These are phyloP conservation scores for Halcyon leucocephala DNA, from an alignment of 2,797 vertebrate species.

Conservation along the genomic window DNA sequence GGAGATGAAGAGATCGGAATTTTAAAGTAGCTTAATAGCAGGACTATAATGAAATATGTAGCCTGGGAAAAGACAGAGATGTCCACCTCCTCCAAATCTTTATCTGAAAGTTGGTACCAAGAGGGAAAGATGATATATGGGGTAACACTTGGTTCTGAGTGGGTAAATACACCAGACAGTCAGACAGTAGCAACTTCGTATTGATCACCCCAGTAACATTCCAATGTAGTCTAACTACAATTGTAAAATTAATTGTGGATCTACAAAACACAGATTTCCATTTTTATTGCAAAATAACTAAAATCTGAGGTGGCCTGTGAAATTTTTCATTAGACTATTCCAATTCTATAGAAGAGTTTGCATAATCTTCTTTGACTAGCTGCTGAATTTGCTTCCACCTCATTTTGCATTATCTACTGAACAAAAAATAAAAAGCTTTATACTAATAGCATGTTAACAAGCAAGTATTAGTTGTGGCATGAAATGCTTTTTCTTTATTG, in stretches of 20 bases:
- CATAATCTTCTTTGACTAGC: background rate
- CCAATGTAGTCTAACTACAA: background rate
- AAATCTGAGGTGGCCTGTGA: background rate
- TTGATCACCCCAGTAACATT: background rate
- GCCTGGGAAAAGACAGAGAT: background rate
- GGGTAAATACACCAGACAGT: background rate
- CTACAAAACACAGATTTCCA: background rate
- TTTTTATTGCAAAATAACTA: background rate
- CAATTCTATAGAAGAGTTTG: background rate
- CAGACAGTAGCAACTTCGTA: background rate
- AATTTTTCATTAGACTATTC: background rate
- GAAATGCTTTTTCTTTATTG: background rate
- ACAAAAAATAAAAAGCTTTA: background rate
- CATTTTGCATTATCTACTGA: background rate
- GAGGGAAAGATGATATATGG: background rate
- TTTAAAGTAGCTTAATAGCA: background rate
- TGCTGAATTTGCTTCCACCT: background rate
- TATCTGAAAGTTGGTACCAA: background rate
- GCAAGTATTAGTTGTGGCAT: background rate
- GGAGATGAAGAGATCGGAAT: background rate
- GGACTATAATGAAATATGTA: background rate
- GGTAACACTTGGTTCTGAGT: background rate
- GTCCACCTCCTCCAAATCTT: background rate
- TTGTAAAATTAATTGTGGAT: background rate
- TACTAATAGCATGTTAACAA: background rate